Conservation (phyloP, 2,797 vertebrate genomes). For the Lepus oiostolus region DNA sequence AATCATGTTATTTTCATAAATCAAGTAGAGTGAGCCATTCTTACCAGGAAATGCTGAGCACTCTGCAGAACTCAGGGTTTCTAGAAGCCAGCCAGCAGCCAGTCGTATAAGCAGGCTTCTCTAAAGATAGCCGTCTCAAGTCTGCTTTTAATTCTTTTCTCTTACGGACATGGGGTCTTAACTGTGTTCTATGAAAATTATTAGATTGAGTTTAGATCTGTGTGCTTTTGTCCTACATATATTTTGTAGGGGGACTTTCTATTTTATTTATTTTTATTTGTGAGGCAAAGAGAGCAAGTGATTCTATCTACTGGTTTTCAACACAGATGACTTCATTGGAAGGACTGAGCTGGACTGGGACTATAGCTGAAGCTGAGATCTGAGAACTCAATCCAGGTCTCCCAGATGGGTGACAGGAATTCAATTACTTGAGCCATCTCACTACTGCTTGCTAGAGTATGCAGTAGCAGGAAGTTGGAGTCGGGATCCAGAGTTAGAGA, state of each 20-base stretch:
- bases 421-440: too few species aligned
- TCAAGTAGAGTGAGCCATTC: neutral
- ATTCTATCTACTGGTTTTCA: too few species aligned
- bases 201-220: neutral
- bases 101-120: neutral
- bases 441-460: too few species aligned
- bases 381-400: too few species aligned
- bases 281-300: too few species aligned
- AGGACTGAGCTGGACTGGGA: too few species aligned
- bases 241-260: neutral
- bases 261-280: too few species aligned
- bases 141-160: slow-evolving; percentile 4
- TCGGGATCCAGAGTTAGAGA: too few species aligned
- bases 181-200: slow-evolving; percentile 41
- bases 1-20: neutral
- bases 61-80: neutral
- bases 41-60: slow-evolving; percentile 29
- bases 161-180: neutral
- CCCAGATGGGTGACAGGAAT: too few species aligned
- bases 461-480: too few species aligned
- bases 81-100: neutral
- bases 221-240: slow-evolving; percentile 27
- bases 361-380: too few species aligned
- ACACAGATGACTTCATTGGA: too few species aligned
- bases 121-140: neutral